Conservation (phyloP, 2,888 invertebrate genomes). For the Cantharis rustica region DNA sequence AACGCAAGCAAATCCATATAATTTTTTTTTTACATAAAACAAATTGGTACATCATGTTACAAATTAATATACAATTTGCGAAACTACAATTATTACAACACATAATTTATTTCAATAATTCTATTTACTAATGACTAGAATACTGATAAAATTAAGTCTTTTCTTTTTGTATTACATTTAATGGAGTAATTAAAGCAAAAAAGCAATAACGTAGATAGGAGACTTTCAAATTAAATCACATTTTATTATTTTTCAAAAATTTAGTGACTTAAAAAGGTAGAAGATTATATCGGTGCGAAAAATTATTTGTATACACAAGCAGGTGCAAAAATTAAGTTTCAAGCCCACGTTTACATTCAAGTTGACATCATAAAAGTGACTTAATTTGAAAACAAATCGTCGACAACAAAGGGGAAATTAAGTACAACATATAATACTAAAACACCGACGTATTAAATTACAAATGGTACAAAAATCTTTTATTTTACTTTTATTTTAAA, state of each 20-base stretch:
- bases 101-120: conserved; percentile 40
- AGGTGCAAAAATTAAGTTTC: background rate
- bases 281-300: background rate
- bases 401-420: conserved; percentile 17
- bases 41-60: conserved; percentile 40
- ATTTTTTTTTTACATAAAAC: conserved; percentile 37
- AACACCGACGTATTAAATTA: conserved; percentile 54
- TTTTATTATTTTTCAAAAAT: background rate
- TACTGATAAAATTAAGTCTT: conserved; percentile 50
- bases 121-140: conserved; percentile 48
- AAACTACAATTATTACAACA: conserved; percentile 42
- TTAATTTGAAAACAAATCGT: background rate
- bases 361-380: background rate
- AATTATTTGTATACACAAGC: background rate
- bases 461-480: conserved; percentile 46
- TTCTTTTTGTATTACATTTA: conserved; percentile 39
- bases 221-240: conserved; percentile 19
- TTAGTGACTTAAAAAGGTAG: background rate
- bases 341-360: background rate
- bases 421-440: conserved; percentile 35
- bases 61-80: conserved; percentile 42
- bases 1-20: conserved; percentile 6
- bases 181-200: conserved; percentile 36
- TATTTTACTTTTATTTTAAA: conserved; percentile 7
- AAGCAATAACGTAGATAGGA: conserved; percentile 28